Conservation (phyloP, 2,113 vertebrate species). For the Malurus melanocephalus region DNA sequence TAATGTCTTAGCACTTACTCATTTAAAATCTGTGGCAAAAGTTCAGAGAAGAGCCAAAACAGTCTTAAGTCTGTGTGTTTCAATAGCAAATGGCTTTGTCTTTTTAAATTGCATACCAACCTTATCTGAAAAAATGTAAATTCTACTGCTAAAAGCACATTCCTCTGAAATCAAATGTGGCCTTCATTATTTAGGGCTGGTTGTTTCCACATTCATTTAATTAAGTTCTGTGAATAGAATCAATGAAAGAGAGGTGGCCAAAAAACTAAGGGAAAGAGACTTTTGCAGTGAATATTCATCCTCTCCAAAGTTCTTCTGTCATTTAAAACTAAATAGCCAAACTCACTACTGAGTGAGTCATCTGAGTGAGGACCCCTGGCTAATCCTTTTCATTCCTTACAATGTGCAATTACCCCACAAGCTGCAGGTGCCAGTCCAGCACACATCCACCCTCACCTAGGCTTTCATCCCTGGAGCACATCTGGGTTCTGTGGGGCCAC, state of each 20-base stretch:
- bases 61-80: not conserved
- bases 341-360: not conserved
- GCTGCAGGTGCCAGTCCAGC: not conserved
- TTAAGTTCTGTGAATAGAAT: not conserved
- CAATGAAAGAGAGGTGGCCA: not conserved
- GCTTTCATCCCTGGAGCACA: not conserved
- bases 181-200: constrained; percentile 7
- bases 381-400: not conserved
- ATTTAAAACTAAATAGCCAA: not conserved
- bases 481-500: not conserved
- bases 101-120: constrained; percentile 42
- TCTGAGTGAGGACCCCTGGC: not conserved
- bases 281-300: not conserved
- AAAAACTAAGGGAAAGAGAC: not conserved
- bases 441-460: not conserved
- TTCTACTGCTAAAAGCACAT: constrained; percentile 52
- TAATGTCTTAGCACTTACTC: not conserved
- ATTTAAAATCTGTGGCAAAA: not conserved
- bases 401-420: not conserved
- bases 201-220: constrained; percentile 18
- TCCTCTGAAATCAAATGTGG: constrained; percentile 40
- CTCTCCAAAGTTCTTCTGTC: not conserved
- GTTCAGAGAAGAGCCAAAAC: not conserved
- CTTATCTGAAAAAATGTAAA: constrained; percentile 59
- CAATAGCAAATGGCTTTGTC: constrained; percentile 8